Evolutionary conservation across 2,797 vertebrate genomes (phyloP).

Genomic region (Chelon labrosus): DNA sequence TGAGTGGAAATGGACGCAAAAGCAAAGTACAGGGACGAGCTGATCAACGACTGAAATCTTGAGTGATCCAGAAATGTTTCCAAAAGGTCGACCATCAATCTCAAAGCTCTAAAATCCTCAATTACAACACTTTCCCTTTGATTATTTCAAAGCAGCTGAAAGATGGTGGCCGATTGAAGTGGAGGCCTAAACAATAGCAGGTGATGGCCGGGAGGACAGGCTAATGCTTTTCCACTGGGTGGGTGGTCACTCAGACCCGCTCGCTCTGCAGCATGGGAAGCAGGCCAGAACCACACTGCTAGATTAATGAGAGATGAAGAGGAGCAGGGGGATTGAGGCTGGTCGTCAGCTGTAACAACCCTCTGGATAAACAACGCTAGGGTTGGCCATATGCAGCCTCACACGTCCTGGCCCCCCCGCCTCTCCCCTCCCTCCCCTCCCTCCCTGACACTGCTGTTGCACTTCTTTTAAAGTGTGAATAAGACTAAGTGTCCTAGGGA

Average conservation of each 20-base stretch:
- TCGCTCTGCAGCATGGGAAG: constrained; percentile 64
- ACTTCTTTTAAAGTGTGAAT: constrained; percentile 71
- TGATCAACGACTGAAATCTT: constrained; percentile 28
- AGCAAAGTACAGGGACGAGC: constrained; percentile 8
- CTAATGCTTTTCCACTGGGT: constrained; percentile 67
- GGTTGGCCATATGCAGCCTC: constrained; percentile 70
- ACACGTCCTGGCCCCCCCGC: constrained; percentile 13
- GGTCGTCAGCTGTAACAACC: constrained; percentile 81
- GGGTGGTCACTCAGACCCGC: constrained; percentile 78
- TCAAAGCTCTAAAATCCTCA: constrained; percentile 51
- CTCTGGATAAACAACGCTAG: constrained; percentile 71
- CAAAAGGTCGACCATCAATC: constrained; percentile 55
- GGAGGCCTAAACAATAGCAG: constrained; percentile 72
- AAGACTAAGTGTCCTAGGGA: constrained; percentile 55
- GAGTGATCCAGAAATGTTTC: constrained; percentile 18
- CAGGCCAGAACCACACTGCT: constrained; percentile 67
- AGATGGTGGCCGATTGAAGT: constrained; percentile 53
- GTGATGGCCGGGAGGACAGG: constrained; percentile 61
- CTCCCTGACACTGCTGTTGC: constrained; percentile 35
- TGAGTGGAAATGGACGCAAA: constrained; percentile 21
- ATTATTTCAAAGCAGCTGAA: constrained; percentile 68
- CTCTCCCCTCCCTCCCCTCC: not conserved
- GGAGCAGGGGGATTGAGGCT: constrained; percentile 60
- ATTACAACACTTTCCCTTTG: constrained; percentile 62
- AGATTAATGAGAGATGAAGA: constrained; percentile 78